Percentiles rank a stretch among this genome's conserved stretches.
These are phyloP conservation scores for Engraulis encrasicolus DNA, from an alignment of 2,113 vertebrate genomes.

Conservation along the genomic window DNA sequence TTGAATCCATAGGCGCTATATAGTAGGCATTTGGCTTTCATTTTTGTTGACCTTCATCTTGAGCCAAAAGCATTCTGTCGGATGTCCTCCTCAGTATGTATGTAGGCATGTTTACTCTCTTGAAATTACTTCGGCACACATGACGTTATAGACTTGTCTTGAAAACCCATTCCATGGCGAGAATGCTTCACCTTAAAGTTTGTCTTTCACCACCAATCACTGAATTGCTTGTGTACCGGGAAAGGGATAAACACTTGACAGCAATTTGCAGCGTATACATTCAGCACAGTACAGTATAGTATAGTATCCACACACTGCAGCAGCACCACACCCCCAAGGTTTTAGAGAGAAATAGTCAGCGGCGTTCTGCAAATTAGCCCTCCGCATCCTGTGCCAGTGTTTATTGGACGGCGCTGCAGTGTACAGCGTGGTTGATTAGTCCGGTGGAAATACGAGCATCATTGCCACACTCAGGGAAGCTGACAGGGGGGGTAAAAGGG, in stretches of 20 bases:
- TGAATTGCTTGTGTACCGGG: neutral
- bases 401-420: constrained; percentile 53
- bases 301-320: neutral
- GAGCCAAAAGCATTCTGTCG: neutral
- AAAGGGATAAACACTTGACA: constrained; percentile 30
- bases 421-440: constrained; percentile 50
- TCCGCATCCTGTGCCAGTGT: constrained; percentile 54
- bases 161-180: neutral
- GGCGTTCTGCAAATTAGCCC: constrained; percentile 43
- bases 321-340: constrained; percentile 26
- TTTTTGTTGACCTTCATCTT: neutral
- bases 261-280: constrained; percentile 3
- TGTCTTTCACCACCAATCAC: constrained; percentile 29
- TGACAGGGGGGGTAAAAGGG: no score
- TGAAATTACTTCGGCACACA: neutral
- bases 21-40: constrained; percentile 6
- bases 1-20: neutral
- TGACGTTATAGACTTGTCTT: constrained; percentile 14
- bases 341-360: constrained; percentile 35
- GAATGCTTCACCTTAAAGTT: neutral
- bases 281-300: no score
- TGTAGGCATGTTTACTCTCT: neutral
- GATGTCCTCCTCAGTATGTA: neutral
- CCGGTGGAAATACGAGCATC: constrained; percentile 58
- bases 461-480: no score